Evolutionary conservation across 2,888 invertebrate genomes (phyloP).

Genomic region (Diabrotica balteata): DNA sequence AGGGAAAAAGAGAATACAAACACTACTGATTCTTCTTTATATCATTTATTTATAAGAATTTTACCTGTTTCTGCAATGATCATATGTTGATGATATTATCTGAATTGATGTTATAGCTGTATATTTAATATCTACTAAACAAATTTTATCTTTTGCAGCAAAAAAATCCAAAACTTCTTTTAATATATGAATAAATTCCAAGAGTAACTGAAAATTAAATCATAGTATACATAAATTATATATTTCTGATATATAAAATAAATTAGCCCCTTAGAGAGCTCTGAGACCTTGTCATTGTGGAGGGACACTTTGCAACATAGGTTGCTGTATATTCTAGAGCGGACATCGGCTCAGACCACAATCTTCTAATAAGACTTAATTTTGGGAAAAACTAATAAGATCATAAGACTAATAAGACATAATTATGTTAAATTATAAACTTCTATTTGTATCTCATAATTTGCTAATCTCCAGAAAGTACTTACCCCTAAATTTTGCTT

Average conservation of each 20-base stretch:
- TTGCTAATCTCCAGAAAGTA: neutral
- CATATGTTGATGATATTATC: slow-evolving; percentile 37
- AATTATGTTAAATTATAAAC: neutral
- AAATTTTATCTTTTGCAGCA: slow-evolving; percentile 17
- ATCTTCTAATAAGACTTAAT: too few species aligned
- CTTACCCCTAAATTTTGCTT: slow-evolving; percentile 43
- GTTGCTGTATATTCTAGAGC: too few species aligned
- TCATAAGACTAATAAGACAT: too few species aligned
- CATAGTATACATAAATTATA: neutral
- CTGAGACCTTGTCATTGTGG: too few species aligned
- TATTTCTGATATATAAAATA: too few species aligned
- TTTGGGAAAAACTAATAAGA: too few species aligned
- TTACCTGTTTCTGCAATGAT: slow-evolving; percentile 42
- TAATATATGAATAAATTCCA: slow-evolving; percentile 38
- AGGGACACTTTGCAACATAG: too few species aligned
- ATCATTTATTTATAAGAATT: too few species aligned
- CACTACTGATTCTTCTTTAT: too few species aligned
- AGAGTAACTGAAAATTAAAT: slow-evolving; percentile 39
- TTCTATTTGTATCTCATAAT: neutral
- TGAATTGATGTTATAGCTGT: slow-evolving; percentile 29
- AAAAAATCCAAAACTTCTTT: slow-evolving; percentile 37
- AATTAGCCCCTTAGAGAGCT: too few species aligned
- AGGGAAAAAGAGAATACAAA: too few species aligned
- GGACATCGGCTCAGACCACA: too few species aligned
- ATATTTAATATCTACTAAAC: slow-evolving; percentile 27